Conservation (phyloP, 2,797 vertebrate species). For the Alectoris magna region DNA sequence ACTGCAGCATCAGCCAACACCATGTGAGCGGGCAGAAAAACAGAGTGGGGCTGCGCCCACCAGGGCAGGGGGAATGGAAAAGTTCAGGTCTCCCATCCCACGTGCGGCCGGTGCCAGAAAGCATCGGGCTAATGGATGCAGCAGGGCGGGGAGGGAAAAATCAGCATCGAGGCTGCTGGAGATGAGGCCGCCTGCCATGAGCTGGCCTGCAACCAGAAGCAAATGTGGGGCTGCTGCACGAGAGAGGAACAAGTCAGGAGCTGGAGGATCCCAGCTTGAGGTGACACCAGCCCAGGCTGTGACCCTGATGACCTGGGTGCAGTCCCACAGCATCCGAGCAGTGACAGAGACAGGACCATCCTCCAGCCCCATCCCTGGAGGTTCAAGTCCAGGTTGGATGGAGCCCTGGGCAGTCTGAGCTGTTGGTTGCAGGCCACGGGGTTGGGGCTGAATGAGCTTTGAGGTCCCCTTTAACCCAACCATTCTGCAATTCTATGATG, state of each 20-base stretch:
- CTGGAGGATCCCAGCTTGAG: neutral
- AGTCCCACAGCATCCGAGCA: neutral
- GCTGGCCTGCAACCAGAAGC: neutral
- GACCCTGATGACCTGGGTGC: fast-evolving
- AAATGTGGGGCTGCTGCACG: neutral
- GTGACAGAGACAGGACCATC: neutral
- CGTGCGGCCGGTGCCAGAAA: conserved; percentile 11
- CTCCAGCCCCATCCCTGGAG: neutral
- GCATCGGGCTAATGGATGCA: conserved; percentile 36
- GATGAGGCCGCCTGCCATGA: neutral
- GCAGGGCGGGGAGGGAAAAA: conserved; percentile 52
- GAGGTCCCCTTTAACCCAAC: no score
- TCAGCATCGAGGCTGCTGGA: neutral
- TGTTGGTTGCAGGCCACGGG: no score
- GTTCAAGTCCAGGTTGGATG: no score
- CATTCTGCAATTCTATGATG: no score
- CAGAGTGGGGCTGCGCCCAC: fast-evolving
- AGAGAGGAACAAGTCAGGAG: neutral
- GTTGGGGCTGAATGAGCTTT: no score
- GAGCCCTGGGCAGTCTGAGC: no score
- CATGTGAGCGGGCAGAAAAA: neutral
- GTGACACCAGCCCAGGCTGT: neutral
- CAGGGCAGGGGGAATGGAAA: conserved; percentile 21
- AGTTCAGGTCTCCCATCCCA: conserved; percentile 38
- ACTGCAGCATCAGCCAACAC: neutral